A percentile compares a stretch with the other conserved stretches of the same genome.
phyloP scores from a whole-genome alignment of 2,113 vertebrate species.

The Pituophis catenifer region DNA sequence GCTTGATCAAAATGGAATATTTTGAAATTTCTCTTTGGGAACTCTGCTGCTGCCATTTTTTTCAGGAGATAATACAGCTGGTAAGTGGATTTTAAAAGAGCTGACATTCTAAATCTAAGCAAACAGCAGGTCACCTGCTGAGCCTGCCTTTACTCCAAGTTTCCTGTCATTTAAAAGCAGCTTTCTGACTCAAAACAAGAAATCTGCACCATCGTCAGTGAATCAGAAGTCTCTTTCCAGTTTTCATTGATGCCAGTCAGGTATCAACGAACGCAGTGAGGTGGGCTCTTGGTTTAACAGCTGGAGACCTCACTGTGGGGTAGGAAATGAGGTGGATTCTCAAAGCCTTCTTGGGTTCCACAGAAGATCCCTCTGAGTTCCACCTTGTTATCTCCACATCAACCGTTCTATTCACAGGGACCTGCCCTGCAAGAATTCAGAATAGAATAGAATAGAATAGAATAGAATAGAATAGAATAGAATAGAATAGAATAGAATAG shows the following conservation, averaged over 20 bases:
- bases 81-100: constrained; percentile 55
- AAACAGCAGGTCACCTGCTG: constrained; percentile 68
- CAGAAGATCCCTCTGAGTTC: neutral
- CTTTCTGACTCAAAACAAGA: constrained; percentile 72
- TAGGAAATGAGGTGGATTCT: constrained; percentile 66
- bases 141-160: constrained; percentile 65
- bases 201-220: constrained; percentile 72
- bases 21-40: constrained; percentile 48
- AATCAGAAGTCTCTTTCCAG: constrained; percentile 76
- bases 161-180: constrained; percentile 72
- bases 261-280: constrained; percentile 72
- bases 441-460: neutral
- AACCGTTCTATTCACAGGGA: neutral
- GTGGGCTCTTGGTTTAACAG: constrained; percentile 68
- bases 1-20: constrained; percentile 34
- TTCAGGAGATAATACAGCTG: constrained; percentile 51
- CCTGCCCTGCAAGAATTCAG: neutral
- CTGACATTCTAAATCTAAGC: constrained; percentile 64
- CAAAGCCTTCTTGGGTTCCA: neutral
- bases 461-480: too few relatives aligned
- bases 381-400: neutral
- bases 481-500: too few relatives aligned
- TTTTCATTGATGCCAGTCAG: constrained; percentile 78
- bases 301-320: constrained; percentile 64
- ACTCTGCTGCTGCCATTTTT: constrained; percentile 48